Conservation (phyloP, 2,888 invertebrate genomes). For the Acrocyrtus sp. region DNA sequence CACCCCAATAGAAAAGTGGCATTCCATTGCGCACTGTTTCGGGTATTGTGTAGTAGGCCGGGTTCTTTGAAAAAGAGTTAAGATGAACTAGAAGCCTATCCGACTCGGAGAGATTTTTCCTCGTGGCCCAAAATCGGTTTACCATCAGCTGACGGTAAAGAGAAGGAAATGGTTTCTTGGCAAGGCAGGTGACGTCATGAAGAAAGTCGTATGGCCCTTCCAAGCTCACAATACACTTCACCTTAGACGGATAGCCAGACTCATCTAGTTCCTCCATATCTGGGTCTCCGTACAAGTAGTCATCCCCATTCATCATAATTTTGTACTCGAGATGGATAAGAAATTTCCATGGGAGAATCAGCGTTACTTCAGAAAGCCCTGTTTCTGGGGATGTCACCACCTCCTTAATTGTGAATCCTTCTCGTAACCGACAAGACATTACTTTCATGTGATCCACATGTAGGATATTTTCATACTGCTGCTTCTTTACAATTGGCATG, state of each 20-base stretch:
- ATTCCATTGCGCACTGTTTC: constrained; percentile 77
- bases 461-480: constrained; percentile 74
- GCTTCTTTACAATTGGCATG: constrained; percentile 73
- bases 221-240: constrained; percentile 68
- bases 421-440: constrained; percentile 77
- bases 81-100: constrained; percentile 77
- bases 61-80: constrained; percentile 73
- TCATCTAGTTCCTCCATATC: neutral
- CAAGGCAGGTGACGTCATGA: constrained; percentile 78
- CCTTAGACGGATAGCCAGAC: constrained; percentile 63
- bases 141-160: constrained; percentile 75
- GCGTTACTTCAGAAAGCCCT: constrained; percentile 72
- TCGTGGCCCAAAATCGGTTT: constrained; percentile 74
- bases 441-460: constrained; percentile 72
- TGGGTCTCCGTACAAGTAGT: constrained; percentile 58
- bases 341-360: constrained; percentile 79
- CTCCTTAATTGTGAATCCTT: constrained; percentile 78
- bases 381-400: constrained; percentile 65
- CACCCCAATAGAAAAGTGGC: constrained; percentile 72
- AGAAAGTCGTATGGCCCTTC: constrained; percentile 66
- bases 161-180: constrained; percentile 74
- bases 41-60: constrained; percentile 76
- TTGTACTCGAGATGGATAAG: constrained; percentile 76
- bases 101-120: constrained; percentile 74
- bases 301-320: constrained; percentile 62